Percentiles rank a stretch among this genome's conserved stretches.
Conservation (phyloP, 2,888 invertebrate genomes). For the Rhogogaster chlorosoma region DNA sequence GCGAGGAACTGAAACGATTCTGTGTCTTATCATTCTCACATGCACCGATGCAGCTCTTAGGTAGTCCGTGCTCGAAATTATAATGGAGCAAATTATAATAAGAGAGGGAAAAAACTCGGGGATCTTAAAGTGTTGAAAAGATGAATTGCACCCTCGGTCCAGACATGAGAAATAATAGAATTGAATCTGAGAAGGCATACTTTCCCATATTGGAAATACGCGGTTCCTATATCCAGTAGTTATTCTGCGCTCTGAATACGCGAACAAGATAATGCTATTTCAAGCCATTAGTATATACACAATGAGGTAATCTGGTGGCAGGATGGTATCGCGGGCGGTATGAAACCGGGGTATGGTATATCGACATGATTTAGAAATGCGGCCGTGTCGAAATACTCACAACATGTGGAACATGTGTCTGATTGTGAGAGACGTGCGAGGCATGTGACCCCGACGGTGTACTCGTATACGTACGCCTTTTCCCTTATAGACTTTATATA, state of each 20-base stretch:
- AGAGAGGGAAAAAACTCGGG: not conserved
- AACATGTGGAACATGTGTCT: conserved; percentile 46
- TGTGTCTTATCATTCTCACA: not conserved
- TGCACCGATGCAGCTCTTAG: not conserved
- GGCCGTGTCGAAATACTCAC: conserved; percentile 51
- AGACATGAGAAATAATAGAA: not conserved
- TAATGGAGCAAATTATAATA: not conserved
- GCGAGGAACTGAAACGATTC: not conserved
- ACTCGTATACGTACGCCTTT: conserved; percentile 30
- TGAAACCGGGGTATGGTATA: not conserved
- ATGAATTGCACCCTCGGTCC: conserved; percentile 68
- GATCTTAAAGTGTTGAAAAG: conserved; percentile 71
- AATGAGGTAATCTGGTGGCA: conserved; percentile 64
- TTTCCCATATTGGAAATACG: conserved; percentile 68
- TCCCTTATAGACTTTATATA: not conserved
- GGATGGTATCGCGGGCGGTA: conserved; percentile 40
- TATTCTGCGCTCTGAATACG: conserved; percentile 53
- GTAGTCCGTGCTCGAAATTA: not conserved
- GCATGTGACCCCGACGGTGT: conserved; percentile 41
- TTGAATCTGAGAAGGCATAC: conserved; percentile 58
- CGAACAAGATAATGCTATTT: conserved; percentile 60
- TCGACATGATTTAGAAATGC: conserved; percentile 55
- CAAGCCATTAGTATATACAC: conserved; percentile 69
- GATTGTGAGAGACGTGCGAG: conserved; percentile 48
- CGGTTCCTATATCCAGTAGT: not conserved